Evolutionary conservation across 1,140 invertebrate genomes (phyloP), one percentile per base, ranked within the genome.

Genomic region (Zophobas atratus): DNA sequence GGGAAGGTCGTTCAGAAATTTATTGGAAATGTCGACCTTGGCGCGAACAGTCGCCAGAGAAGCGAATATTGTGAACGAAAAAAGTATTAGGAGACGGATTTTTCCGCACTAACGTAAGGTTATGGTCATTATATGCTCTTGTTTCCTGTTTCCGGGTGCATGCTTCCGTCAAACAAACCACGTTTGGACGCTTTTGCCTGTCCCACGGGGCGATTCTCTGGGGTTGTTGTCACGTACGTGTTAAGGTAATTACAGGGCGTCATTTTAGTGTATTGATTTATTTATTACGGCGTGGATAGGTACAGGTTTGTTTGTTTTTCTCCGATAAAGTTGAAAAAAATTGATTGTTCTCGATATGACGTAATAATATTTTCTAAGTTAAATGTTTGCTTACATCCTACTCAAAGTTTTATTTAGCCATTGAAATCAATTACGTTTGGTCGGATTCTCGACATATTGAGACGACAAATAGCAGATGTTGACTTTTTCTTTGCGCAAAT

Each of bases 351-450:
- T 46, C 43, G 43, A 46, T 46, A 46, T 8, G 43, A 46, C 49
- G 49, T 51, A 51, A 51, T 20, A 51, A n/a, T 46, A 51, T 51
- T 57, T 57, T 57, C 34, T 36, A 57, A 57, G 55, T 51, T 51
- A n/a, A 46, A 46, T 57, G 3, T 57, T 57, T 57, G 8, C 20
- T 33, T 57, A 35, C 6, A 33, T 20, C 34, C 20, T 8, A 35
- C 33, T 33, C 32, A 20, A 4, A 8, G 34, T 36, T 57, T 57
- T 57, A 57, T 57, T 57, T 57, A 57, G 34, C 32, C 33, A 57
- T 57, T 57, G 55, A 33, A 57, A 57, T 57, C 55, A 57, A 57
- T 57, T 57, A 57, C 55, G 55, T 57, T 57, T 57, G 32, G 55
- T 35, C 55, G 55, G 55, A 57, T 57, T 57, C 55, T 57, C 55